Evolutionary conservation across 2,888 invertebrate genomes (phyloP).

Genomic region (Ormyrus rosae): DNA sequence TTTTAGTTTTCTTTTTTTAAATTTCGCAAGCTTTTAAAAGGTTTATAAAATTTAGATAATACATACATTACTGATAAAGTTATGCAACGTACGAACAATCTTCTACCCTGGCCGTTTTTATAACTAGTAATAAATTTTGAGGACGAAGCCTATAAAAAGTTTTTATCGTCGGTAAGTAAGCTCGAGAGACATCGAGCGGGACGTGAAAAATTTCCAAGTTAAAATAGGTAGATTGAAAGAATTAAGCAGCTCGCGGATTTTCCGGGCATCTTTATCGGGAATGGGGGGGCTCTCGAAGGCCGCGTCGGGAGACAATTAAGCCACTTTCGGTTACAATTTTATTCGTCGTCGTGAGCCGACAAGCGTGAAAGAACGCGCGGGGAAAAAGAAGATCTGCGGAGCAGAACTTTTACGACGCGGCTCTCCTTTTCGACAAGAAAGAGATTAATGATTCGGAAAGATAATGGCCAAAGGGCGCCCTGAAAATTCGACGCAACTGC

Average conservation of each 20-base stretch:
- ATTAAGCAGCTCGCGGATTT: conserved; percentile 27
- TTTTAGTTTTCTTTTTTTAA: too few species aligned
- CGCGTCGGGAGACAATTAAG: conserved; percentile 40
- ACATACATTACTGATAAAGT: too few species aligned
- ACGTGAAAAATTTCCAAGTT: conserved; percentile 1
- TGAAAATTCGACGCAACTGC: conserved; percentile 18
- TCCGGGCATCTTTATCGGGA: conserved; percentile 1
- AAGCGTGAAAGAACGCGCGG: conserved; percentile 40
- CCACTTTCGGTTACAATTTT: conserved; percentile 46
- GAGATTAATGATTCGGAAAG: conserved; percentile 66
- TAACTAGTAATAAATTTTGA: too few species aligned
- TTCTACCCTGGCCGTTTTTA: too few species aligned
- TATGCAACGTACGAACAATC: too few species aligned
- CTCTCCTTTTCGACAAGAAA: conserved; percentile 57
- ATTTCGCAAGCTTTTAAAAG: too few species aligned
- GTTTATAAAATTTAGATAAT: too few species aligned
- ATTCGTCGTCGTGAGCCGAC: conserved; percentile 27
- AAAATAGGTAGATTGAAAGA: conserved; percentile 9
- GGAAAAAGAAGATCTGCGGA: conserved; percentile 32
- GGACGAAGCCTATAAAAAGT: too few species aligned
- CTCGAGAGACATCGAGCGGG: not conserved
- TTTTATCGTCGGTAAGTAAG: too few species aligned
- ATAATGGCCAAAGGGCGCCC: conserved; percentile 59
- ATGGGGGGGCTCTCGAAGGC: conserved; percentile 15
- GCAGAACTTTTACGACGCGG: conserved; percentile 39